These are phyloP conservation scores for human DNA, from an alignment of 2,113 vertebrate genomes.

Conservation along the genomic window DNA sequence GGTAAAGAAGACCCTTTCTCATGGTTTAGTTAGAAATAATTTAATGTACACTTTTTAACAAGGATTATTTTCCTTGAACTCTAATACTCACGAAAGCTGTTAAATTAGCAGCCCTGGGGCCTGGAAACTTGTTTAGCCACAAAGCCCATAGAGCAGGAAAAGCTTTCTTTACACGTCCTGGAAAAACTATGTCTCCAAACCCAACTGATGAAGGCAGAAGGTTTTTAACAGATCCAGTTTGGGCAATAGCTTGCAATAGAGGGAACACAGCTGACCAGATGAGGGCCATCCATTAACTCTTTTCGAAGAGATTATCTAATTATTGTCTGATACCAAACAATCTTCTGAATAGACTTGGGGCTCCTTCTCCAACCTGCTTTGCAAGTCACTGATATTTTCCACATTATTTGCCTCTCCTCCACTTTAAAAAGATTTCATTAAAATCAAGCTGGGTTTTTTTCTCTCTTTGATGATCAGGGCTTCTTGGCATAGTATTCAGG, in stretches of 20 bases:
- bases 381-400: background rate
- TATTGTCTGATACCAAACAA: background rate
- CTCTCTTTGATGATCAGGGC: constrained; percentile 24
- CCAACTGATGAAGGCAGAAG: background rate
- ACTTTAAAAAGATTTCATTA: constrained; percentile 44
- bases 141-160: background rate
- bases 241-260: background rate
- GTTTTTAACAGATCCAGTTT: background rate
- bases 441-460: constrained; percentile 53
- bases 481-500: background rate
- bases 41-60: constrained; percentile 49
- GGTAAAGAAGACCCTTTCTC: constrained; percentile 59
- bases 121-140: constrained; percentile 27
- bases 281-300: background rate
- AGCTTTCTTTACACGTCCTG: background rate
- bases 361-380: background rate
- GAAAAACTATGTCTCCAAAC: background rate
- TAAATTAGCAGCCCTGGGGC: constrained; percentile 31
- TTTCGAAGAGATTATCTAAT: constrained; percentile 31
- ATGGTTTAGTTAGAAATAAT: constrained; percentile 57
- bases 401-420: background rate
- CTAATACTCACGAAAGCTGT: constrained; percentile 29
- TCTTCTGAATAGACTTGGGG: background rate
- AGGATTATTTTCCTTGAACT: constrained; percentile 67
- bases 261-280: background rate